These are phyloP conservation scores for Acomys russatus DNA, from an alignment of 2,797 vertebrate genomes.

Conservation along the genomic window DNA sequence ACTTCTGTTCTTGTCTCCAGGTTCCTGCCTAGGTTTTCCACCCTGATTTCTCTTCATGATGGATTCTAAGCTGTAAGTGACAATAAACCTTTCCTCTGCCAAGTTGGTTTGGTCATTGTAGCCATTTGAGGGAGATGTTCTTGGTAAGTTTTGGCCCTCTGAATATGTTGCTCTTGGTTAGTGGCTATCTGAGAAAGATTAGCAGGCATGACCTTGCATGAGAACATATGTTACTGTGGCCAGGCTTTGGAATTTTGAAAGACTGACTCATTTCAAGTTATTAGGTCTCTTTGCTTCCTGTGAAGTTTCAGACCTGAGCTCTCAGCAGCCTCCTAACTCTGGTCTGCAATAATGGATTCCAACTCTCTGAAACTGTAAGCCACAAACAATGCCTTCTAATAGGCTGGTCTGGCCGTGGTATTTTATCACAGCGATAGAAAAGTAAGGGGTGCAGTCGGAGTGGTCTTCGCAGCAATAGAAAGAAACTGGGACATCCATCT, in stretches of 20 bases:
- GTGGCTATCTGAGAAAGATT: background rate
- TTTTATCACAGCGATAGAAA: background rate
- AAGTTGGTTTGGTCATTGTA: background rate
- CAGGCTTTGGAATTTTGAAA: background rate
- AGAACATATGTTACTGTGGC: too few relatives aligned
- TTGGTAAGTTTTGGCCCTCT: background rate
- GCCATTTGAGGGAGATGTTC: background rate
- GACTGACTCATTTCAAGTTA: background rate
- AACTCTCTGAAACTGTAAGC: background rate
- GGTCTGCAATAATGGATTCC: background rate
- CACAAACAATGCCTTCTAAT: background rate
- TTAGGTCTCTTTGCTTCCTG: background rate
- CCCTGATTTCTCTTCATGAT: background rate
- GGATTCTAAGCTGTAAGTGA: background rate
- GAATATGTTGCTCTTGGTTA: background rate
- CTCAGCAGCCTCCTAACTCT: background rate
- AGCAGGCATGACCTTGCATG: background rate
- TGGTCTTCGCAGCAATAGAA: background rate
- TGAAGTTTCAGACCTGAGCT: background rate
- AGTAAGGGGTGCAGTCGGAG: too few relatives aligned
- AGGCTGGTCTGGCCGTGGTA: background rate
- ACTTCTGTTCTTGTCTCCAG: background rate
- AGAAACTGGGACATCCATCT: background rate
- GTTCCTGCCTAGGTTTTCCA: background rate
- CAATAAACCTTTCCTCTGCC: too few relatives aligned